Percentiles rank a stretch among this genome's conserved stretches.
These are phyloP conservation scores for Scolopax bukidnonensis DNA, from an alignment of 2,797 vertebrate species.

Conservation along the genomic window DNA sequence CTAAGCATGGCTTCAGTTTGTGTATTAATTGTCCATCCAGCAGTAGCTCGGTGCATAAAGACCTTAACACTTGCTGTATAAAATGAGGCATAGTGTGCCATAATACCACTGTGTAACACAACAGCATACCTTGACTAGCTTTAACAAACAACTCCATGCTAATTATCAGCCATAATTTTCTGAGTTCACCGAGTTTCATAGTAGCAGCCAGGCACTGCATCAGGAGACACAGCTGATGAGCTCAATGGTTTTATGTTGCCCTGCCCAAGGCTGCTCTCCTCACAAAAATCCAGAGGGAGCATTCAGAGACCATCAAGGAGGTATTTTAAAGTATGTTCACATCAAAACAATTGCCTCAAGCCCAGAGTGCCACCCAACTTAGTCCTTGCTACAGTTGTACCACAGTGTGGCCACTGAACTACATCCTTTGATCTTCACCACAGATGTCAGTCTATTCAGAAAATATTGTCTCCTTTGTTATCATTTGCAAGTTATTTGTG, in stretches of 20 bases:
- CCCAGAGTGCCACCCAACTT: rapidly evolving
- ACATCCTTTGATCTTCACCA: neutral
- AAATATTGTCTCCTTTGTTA: neutral
- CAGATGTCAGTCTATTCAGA: neutral
- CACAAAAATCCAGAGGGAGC: neutral
- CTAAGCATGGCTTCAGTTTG: neutral
- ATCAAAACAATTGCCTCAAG: neutral
- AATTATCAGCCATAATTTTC: neutral
- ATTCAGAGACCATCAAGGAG: neutral
- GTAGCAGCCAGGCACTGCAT: neutral
- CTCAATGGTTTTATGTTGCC: neutral
- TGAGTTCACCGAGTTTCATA: neutral
- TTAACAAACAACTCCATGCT: neutral
- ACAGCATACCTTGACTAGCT: neutral
- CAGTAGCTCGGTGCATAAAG: neutral
- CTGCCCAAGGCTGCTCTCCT: neutral
- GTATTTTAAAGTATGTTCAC: neutral
- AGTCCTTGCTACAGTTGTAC: neutral
- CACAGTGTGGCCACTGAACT: neutral
- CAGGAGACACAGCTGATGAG: neutral
- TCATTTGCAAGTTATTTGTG: neutral
- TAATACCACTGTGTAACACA: rapidly evolving
- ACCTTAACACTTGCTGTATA: neutral
- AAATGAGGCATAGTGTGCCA: neutral
- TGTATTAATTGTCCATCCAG: neutral